A percentile compares a stretch with the other conserved stretches of the same genome.
phyloP scores from a whole-genome alignment of 2,797 vertebrate species.

The Semaprochilodus insignis region DNA sequence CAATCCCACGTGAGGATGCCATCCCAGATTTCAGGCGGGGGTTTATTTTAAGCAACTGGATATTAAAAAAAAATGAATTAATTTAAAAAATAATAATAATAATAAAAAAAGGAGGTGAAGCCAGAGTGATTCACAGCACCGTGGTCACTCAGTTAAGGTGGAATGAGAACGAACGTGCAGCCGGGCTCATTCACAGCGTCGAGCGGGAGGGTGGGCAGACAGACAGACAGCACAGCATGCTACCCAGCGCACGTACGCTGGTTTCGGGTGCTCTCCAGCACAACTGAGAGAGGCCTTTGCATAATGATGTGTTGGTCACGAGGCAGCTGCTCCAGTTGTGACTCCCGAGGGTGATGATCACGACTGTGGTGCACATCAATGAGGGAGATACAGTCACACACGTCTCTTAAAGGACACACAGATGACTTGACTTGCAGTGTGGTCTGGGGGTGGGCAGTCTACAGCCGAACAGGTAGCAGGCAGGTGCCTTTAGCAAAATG shows the following conservation, averaged over 20 bases:
- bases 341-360: constrained; percentile 24
- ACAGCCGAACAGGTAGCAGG: too few relatives aligned
- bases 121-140: too few relatives aligned
- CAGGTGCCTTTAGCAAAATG: too few relatives aligned
- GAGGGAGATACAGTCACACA: constrained; percentile 4
- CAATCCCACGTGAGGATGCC: background rate
- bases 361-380: constrained; percentile 31
- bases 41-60: constrained; percentile 24
- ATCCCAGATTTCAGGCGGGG: background rate
- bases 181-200: background rate
- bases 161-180: background rate
- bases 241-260: background rate
- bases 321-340: constrained; percentile 49
- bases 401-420: background rate
- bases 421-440: too few relatives aligned
- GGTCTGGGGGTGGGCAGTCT: too few relatives aligned
- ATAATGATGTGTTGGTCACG: constrained; percentile 37
- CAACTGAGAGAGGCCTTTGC: constrained; percentile 33
- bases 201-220: background rate
- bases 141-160: too few relatives aligned
- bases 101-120: background rate
- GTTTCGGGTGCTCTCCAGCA: background rate
- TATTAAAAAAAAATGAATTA: background rate
- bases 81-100: too few relatives aligned
- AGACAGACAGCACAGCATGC: background rate